Evolutionary conservation across 2,888 invertebrate species (phyloP), one percentile per base, ranked within the genome.

Genomic region (Drosophila meridiana): DNA sequence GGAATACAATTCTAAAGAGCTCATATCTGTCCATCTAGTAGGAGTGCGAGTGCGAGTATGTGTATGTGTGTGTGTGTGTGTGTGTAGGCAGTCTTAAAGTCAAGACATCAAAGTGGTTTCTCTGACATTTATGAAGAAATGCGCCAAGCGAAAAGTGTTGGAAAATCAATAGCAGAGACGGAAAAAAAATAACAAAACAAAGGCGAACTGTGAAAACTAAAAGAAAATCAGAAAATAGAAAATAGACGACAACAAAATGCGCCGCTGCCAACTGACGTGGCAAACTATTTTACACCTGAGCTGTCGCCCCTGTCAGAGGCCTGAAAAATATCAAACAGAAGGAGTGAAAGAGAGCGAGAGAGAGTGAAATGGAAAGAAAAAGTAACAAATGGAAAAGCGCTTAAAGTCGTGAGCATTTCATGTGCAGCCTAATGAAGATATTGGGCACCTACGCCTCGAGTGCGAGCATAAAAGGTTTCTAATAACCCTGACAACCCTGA

Each of bases 281-380:
- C 82, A 82, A 87, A 85, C 90, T 86, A 88, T 72, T 85, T 88
- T 83, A 85, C 85, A 85, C 85, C 85, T 90, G 84, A 86, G 87
- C 90, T 83, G 87, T 82, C 85, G 69, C 71, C 74, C 69, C 32
- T 82, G 82, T 84, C 88, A 69, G 55, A 76, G 76, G 73, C 68
- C 87, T 61, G 48, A 47, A 53, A 68, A 43, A 47, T n/a, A 57
- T 20, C 48, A 55, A 55, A 14, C 28, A 53, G 36, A 28, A 28
- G 14, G n/a, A 28, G 38, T 28, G 11, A n/a, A 6, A 32, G 28
- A 40, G 9, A 40, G 28, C 4, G 30, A 56, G 30, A 11, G 14
- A 9, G 40, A 55, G 14, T 28, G 14, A 14, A 5, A 14, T 40
- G 30, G 8, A 38, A 57, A 34, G 36, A 42, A 43, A 42, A 60